Evolutionary conservation across 2,797 vertebrate species (phyloP).

Genomic region (Pseudomugil gertrudae): DNA sequence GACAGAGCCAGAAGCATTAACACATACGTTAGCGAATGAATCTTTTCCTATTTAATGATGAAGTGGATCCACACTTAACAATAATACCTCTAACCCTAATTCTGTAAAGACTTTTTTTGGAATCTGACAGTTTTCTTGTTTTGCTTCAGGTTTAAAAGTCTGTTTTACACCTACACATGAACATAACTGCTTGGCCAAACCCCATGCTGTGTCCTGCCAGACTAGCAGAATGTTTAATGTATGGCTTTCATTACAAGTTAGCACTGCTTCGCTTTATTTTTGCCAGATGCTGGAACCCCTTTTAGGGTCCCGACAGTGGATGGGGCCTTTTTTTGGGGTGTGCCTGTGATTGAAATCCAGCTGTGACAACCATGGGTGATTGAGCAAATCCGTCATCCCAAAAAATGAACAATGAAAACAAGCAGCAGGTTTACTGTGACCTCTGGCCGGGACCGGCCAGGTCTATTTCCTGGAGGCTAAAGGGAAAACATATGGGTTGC

Average conservation of each 20-base stretch:
- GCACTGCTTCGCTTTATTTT: conserved; percentile 55
- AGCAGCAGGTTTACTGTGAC: conserved; percentile 58
- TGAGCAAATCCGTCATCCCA: conserved; percentile 73
- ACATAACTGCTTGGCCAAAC: conserved; percentile 5
- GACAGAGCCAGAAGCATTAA: conserved; percentile 7
- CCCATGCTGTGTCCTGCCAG: conserved; percentile 21
- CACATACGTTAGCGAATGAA: not conserved
- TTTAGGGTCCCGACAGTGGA: conserved; percentile 2
- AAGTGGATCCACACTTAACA: not conserved
- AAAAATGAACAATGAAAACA: conserved; percentile 71
- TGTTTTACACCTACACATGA: not conserved
- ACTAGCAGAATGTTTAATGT: conserved; percentile 35
- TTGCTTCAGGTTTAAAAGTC: not conserved
- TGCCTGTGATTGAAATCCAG: conserved; percentile 67
- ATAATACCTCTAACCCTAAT: not conserved
- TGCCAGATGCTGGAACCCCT: conserved; percentile 63
- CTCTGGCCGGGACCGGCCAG: conserved; percentile 19
- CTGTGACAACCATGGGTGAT: conserved; percentile 76
- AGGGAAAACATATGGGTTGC: conserved; percentile 74
- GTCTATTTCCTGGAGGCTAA: conserved; percentile 70
- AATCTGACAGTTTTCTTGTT: conserved; percentile 3
- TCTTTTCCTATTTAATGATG: conserved; percentile 14
- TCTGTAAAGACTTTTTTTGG: not conserved
- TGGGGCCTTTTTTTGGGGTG: conserved; percentile 42
- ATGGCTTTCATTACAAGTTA: conserved; percentile 71